phyloP scores from a whole-genome alignment of 2,888 invertebrate species.

The Escarpia spicata region DNA sequence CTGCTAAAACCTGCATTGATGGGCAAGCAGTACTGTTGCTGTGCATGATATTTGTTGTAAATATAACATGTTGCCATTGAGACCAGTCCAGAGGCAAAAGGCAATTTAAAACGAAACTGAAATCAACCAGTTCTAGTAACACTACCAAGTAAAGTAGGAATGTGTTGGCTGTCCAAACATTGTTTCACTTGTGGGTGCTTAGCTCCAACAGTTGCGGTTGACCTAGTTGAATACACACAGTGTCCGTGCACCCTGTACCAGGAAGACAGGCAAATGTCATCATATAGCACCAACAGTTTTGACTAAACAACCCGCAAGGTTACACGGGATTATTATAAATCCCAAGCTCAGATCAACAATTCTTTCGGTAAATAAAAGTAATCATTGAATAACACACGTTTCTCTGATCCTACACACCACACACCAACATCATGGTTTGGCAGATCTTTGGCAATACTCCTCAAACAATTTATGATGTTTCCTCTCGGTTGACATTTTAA shows the following conservation, averaged over 20 bases:
- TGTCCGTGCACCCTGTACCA: neutral
- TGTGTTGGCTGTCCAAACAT: neutral
- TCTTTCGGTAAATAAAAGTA: neutral
- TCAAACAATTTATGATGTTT: neutral
- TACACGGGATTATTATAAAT: neutral
- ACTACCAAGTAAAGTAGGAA: neutral
- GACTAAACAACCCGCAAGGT: neutral
- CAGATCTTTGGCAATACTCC: neutral
- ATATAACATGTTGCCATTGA: neutral
- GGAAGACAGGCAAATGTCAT: neutral
- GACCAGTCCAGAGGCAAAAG: neutral
- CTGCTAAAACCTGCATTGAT: neutral
- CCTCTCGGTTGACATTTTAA: too few species aligned
- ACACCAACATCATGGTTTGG: neutral
- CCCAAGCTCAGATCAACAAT: neutral
- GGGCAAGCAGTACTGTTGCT: neutral
- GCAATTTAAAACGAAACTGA: neutral
- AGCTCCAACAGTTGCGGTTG: neutral
- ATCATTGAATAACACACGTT: neutral
- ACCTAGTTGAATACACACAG: neutral
- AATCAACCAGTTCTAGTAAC: neutral
- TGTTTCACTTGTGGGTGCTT: neutral
- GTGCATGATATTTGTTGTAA: neutral
- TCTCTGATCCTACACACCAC: neutral
- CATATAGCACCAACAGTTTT: neutral